Base-by-base conservation (phyloP, 2,797 vertebrate species). In the Ptychadena robeensis region DNA sequence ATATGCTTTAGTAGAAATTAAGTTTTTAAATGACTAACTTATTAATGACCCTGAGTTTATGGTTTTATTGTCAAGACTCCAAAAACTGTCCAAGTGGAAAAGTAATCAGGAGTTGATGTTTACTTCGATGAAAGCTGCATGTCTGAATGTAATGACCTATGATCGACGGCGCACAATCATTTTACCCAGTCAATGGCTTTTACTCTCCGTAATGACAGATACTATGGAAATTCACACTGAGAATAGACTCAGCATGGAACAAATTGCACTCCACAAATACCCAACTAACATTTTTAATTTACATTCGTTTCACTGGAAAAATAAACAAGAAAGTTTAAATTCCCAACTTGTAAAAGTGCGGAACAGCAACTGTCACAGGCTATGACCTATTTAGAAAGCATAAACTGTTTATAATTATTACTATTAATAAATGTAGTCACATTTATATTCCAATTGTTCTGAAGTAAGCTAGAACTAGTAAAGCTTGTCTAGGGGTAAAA, bases 71-170 rank as follows among this genome's bases (percentile, higher is more conserved):
- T 73, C n/a, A 37, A 83, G 44, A 48, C 74, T 83, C 59, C 67
- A 78, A 66, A 83, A 83, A 71, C 44, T 77, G 73, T 77, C 81
- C 73, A 82, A 72, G 73, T 82, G 81, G 81, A 82, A 82, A 82
- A 82, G 73, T 71, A 82, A 82, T 78, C 67, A 78, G 28, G 68
- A 77, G 67, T 76, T 32, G 38, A 71, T 83, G 74, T 78, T 78
- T 83, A 83, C 37, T 70, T 82, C 73, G 72, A 37, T 78, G 68
- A 78, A 64, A 78, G 74, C 59, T 72, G 57, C 67, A 72, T 66
- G 81, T 78, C 35, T 63, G 67, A 65, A 82, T 77, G 77, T 83
- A 78, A 83, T 82, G 81, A 82, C 81, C 81, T 61, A 74, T 35
- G 59, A 64, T 78, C 65, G 74, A 64, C 69, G 71, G 68, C 57